A percentile compares a stretch with the other conserved stretches of the same genome.
These are phyloP conservation scores for Triplophysa rosa DNA, from an alignment of 2,113 vertebrate species.

Conservation along the genomic window DNA sequence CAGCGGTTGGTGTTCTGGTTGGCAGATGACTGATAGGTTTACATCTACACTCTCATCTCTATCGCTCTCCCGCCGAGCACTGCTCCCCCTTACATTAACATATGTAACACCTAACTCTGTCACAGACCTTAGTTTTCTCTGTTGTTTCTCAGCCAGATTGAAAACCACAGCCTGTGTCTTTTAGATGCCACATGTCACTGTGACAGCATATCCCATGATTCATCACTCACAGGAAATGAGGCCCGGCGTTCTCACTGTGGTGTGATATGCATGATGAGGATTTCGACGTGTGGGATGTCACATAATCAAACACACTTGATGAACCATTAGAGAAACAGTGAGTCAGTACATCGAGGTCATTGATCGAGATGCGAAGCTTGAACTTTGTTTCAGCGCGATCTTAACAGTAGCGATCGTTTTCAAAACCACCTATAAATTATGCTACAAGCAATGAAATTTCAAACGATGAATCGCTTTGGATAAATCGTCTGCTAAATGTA, in stretches of 20 bases:
- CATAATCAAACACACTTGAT: background rate
- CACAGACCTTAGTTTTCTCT: background rate
- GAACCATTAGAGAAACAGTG: conserved; percentile 13
- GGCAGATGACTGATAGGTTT: background rate
- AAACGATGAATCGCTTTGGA: background rate
- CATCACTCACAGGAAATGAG: conserved; percentile 35
- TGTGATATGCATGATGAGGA: conserved; percentile 36
- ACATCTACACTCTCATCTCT: background rate
- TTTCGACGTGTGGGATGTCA: background rate
- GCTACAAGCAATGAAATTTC: no score
- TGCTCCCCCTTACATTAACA: background rate
- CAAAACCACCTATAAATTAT: no score
- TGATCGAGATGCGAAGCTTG: background rate
- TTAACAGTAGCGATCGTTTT: no score
- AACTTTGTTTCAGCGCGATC: no score
- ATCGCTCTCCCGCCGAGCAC: background rate
- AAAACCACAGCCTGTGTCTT: conserved; percentile 4
- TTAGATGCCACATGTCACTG: conserved; percentile 28
- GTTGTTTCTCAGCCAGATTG: conserved; percentile 15
- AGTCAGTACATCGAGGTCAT: conserved; percentile 6
- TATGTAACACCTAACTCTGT: conserved; percentile 24
- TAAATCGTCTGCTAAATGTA: no score
- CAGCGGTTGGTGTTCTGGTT: background rate
- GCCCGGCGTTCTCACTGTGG: conserved; percentile 1
- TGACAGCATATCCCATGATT: conserved; percentile 40